phyloP scores from a whole-genome alignment of 2,888 invertebrate species.

The Selenia dentaria region DNA sequence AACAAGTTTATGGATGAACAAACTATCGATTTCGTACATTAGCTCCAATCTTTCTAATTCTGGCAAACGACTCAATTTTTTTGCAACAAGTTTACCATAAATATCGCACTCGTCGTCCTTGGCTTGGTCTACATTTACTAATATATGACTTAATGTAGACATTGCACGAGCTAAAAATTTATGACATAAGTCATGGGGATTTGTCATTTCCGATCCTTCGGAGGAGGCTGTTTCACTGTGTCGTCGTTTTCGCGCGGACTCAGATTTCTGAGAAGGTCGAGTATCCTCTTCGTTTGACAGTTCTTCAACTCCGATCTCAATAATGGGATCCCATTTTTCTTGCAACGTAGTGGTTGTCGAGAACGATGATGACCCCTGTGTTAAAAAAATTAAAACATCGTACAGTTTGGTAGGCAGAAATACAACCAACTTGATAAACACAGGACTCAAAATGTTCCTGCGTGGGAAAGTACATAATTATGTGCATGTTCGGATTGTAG shows the following conservation, averaged over 20 bases:
- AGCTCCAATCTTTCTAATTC: not conserved
- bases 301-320: slow-evolving; percentile 7
- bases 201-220: not conserved
- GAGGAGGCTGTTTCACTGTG: not conserved
- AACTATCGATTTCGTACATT: slow-evolving; percentile 15
- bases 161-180: slow-evolving; percentile 4
- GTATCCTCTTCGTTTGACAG: not conserved
- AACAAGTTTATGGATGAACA: slow-evolving; percentile 5
- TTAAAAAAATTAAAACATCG: not conserved
- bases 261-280: not conserved
- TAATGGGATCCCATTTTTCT: no score
- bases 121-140: not conserved
- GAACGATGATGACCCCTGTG: slow-evolving; percentile 8
- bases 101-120: slow-evolving; percentile 14
- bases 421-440: no score
- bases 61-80: slow-evolving; percentile 1
- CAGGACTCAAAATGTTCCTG: no score
- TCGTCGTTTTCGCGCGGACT: not conserved
- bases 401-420: no score
- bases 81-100: slow-evolving; percentile 7
- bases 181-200: not conserved
- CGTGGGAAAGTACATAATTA: no score
- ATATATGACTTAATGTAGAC: not conserved
- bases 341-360: no score
- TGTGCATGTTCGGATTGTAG: no score